Base-by-base conservation (phyloP, 2,113 vertebrate genomes). In the Pluvialis apricaria region DNA sequence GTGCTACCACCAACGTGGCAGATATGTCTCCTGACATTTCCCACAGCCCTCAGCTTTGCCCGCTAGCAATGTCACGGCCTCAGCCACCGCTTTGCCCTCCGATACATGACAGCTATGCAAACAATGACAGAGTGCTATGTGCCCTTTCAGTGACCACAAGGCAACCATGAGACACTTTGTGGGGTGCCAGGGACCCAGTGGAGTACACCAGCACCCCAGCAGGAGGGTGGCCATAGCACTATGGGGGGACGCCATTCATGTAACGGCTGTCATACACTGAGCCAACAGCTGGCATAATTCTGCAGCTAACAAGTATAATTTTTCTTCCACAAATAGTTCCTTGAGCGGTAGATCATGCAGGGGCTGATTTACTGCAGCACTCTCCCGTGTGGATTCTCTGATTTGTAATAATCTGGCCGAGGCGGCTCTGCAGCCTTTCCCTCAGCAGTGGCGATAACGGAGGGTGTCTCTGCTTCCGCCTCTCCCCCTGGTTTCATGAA, bases 161-260 rank as follows among this genome's bases (percentile, higher is more conserved):
- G 54, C 34, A 45, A 45, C 86, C 84, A 42, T 36, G 70, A 90
- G 61, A 47, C 11, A 15, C 49, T 34, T 38, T 49, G 45, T 44
- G 58, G 51, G 54, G 42, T 82, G 88, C 73, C 70, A 62, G 76
- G n/a, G 15, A 10, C 34, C 44, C 1, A 1, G 38, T 24, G 5
- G 60, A 66, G 29, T 2, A 0, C 0, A 0, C 22, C 1, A 2
- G 14, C 26, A 34, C 42, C 34, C 21, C 3, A 1, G 32, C 0
- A 2, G 21, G 31, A 78, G 28, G 38, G 44, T 42, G 49, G 29
- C 62, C 44, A 4, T 42, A 22, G 49, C 69, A 4, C 44, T 1
- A 2, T 15, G 31, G 31, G 31, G 42, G 15, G 36, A 14, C 1
- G 2, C 32, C 5, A 1, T 52, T 51, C 7, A 1, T 57, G 31